Conservation (phyloP, 92 coral and sea anemone species). For the Phenganax stokvisi region DNA sequence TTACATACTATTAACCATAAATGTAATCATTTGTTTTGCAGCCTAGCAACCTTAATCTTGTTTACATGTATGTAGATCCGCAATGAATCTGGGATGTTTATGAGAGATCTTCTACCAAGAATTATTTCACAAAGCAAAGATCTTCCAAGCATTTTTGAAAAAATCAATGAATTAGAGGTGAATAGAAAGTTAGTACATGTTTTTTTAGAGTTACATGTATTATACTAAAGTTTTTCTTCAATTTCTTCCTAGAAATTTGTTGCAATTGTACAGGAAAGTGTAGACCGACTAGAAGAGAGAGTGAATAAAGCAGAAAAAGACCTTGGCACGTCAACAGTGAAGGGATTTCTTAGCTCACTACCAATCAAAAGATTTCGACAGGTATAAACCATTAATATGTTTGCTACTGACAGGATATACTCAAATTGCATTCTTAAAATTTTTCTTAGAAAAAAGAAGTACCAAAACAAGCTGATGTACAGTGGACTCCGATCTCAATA, state of each 20-base stretch:
- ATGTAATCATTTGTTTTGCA: not conserved
- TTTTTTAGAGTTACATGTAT: not conserved
- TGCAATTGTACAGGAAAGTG: conserved; percentile 61
- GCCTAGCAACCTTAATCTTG: not conserved
- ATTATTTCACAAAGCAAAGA: conserved; percentile 70
- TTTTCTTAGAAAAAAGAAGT: conserved; percentile 10
- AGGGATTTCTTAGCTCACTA: conserved; percentile 75
- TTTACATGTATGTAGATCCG: conserved; percentile 50
- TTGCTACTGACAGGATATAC: not conserved
- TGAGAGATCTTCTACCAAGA: conserved; percentile 65
- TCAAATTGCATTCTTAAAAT: not conserved
- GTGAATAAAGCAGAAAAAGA: conserved; percentile 80
- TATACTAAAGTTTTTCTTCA: not conserved
- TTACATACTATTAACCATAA: no score
- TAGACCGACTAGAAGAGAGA: conserved; percentile 76
- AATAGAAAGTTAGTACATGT: not conserved
- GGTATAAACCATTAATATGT: conserved; percentile 39
- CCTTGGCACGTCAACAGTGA: conserved; percentile 70
- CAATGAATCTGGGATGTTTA: conserved; percentile 82
- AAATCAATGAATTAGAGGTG: conserved; percentile 87
- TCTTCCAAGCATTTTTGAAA: conserved; percentile 77
- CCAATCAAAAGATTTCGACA: conserved; percentile 76
- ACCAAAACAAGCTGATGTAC: conserved; percentile 15
- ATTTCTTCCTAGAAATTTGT: conserved; percentile 57
- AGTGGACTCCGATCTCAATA: conserved; percentile 38